A percentile compares a stretch with the other conserved stretches of the same genome.
phyloP scores from a whole-genome alignment of 2,113 vertebrate genomes.

The Erinaceus europaeus region DNA sequence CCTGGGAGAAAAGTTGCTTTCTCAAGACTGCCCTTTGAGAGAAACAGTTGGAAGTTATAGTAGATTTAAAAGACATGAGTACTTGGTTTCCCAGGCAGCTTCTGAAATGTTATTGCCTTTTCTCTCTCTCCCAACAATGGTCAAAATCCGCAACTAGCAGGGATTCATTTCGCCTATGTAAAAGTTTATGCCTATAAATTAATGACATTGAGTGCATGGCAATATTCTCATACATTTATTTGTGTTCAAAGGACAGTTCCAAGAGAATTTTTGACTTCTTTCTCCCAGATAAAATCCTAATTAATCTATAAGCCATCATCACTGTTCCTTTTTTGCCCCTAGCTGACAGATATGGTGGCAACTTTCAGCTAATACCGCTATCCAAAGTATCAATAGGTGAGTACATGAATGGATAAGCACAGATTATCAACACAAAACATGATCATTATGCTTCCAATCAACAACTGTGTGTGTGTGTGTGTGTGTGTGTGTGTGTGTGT shows the following conservation, averaged over 20 bases:
- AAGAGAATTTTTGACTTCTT: background rate
- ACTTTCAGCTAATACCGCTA: background rate
- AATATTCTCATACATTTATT: background rate
- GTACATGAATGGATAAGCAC: background rate
- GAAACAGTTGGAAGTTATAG: background rate
- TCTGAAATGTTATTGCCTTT: background rate
- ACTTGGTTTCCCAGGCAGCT: background rate
- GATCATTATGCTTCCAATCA: background rate
- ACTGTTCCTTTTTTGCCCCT: background rate
- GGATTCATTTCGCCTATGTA: background rate
- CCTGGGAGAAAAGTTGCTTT: background rate
- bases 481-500: no score
- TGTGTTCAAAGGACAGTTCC: background rate
- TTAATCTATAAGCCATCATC: background rate
- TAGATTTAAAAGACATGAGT: background rate
- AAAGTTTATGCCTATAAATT: background rate
- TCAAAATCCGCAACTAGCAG: background rate
- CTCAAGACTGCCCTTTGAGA: background rate
- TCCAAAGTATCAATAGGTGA: background rate
- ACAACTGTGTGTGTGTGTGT: no score
- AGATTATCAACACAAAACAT: background rate
- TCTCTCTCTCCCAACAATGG: background rate
- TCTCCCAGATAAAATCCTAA: background rate
- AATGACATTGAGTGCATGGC: background rate
- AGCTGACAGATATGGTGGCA: background rate